A percentile compares a stretch with the other conserved stretches of the same genome.
Evolutionary conservation across 2,113 vertebrate species (phyloP).

Genomic region (Protobothrops flavoviridis): DNA sequence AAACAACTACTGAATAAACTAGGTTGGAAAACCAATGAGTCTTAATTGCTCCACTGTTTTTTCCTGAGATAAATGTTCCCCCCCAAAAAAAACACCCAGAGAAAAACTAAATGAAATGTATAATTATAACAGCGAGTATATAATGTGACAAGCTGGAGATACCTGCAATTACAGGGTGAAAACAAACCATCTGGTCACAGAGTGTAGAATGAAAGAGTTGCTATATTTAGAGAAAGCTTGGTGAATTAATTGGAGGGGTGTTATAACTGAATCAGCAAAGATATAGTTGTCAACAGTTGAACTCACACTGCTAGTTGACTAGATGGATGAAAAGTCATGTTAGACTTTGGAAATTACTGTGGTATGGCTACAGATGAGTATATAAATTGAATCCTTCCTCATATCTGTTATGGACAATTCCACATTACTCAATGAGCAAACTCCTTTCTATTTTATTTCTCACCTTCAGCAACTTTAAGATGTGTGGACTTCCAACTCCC

Average conservation of each 20-base stretch:
- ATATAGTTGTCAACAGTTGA: not conserved
- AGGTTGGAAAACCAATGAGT: not conserved
- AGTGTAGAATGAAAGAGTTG: not conserved
- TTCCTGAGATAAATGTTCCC: not conserved
- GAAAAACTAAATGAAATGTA: not conserved
- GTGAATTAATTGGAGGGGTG: not conserved
- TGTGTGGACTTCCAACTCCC: not conserved
- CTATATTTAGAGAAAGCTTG: slow-evolving; percentile 18
- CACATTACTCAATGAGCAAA: not conserved
- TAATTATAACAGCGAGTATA: not conserved
- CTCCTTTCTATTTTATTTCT: not conserved
- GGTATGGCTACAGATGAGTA: not conserved
- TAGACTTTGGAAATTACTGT: not conserved
- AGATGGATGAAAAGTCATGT: not conserved
- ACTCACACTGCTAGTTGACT: not conserved
- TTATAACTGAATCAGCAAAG: slow-evolving; percentile 3
- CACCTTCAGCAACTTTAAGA: not conserved
- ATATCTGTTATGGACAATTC: not conserved
- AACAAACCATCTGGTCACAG: not conserved
- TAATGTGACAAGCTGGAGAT: not conserved
- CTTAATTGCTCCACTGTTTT: not conserved
- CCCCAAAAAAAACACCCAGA: not conserved
- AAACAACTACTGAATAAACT: not conserved
- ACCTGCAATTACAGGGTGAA: not conserved
- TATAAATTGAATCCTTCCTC: not conserved